These are phyloP conservation scores for Temnothorax rugatulus DNA, from an alignment of 2,888 invertebrate genomes.

Conservation along the genomic window DNA sequence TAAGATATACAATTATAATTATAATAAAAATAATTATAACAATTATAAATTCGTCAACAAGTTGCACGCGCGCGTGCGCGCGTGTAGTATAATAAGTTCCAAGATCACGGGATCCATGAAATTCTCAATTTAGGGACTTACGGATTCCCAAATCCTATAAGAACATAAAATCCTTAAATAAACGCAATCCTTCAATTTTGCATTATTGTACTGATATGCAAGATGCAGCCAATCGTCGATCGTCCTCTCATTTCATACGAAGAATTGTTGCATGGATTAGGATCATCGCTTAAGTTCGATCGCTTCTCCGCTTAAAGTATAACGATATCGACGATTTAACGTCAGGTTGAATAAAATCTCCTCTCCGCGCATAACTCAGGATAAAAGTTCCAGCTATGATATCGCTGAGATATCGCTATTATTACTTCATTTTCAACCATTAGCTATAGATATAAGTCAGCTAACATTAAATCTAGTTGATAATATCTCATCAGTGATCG, in stretches of 20 bases:
- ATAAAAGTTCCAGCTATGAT: neutral
- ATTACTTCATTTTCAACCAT: constrained; percentile 1
- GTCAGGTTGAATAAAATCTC: neutral
- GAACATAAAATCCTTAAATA: constrained; percentile 5
- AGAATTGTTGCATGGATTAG: neutral
- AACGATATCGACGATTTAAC: neutral
- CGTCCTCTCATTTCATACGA: neutral
- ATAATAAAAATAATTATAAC: constrained; percentile 18
- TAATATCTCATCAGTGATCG: neutral
- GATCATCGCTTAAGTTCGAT: neutral
- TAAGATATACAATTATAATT: constrained; percentile 21
- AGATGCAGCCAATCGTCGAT: neutral
- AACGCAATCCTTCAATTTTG: neutral
- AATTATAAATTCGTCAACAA: constrained; percentile 4
- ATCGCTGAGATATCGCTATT: neutral
- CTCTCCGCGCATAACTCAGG: neutral
- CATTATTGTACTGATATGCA: neutral
- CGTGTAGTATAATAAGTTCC: neutral
- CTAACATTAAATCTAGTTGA: neutral
- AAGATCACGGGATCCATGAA: constrained; percentile 7
- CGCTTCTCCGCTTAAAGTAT: neutral
- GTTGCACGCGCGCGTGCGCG: neutral
- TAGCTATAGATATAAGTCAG: neutral
- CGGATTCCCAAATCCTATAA: constrained; percentile 1
- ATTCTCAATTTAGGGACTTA: neutral